Evolutionary conservation across 1,140 invertebrate species (phyloP).

Genomic region (Parapsyche elsis): DNA sequence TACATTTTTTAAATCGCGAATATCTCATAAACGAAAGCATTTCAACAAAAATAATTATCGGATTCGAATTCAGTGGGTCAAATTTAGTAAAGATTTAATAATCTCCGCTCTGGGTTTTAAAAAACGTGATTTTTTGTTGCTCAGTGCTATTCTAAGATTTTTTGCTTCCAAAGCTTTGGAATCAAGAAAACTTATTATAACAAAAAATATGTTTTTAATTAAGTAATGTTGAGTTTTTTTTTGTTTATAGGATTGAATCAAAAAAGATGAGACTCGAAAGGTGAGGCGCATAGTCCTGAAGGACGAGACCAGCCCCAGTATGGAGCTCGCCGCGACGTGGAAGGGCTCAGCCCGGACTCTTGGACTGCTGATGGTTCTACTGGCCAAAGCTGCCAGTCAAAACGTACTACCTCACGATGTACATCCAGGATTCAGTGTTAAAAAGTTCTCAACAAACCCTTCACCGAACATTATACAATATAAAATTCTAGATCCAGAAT

Average conservation of each 20-base stretch:
- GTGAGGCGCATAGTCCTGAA: slow-evolving; percentile 18
- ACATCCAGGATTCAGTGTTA: slow-evolving; percentile 86
- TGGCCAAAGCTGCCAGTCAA: slow-evolving; percentile 58
- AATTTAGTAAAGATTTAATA: no score
- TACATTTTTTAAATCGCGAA: no score
- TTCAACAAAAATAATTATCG: no score
- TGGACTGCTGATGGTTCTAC: slow-evolving; percentile 59
- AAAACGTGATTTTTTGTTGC: no score
- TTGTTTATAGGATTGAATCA: slow-evolving; percentile 43
- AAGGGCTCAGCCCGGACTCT: slow-evolving; percentile 32
- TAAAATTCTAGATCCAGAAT: slow-evolving; percentile 79
- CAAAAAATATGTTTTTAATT: no score
- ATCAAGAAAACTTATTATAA: no score
- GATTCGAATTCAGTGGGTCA: no score
- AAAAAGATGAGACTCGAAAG: slow-evolving; percentile 49
- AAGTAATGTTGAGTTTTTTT: no score
- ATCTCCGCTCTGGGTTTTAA: no score
- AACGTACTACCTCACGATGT: slow-evolving; percentile 83
- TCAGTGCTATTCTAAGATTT: no score
- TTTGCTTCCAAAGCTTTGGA: no score
- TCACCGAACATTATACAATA: slow-evolving; percentile 69
- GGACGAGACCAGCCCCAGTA: slow-evolving; percentile 8
- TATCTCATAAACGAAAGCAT: no score
- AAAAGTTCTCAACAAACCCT: slow-evolving; percentile 71
- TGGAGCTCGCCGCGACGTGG: slow-evolving; percentile 33